phyloP scores from a whole-genome alignment of 92 coral and sea anemone genomes.

The Paragorgia papillata region DNA sequence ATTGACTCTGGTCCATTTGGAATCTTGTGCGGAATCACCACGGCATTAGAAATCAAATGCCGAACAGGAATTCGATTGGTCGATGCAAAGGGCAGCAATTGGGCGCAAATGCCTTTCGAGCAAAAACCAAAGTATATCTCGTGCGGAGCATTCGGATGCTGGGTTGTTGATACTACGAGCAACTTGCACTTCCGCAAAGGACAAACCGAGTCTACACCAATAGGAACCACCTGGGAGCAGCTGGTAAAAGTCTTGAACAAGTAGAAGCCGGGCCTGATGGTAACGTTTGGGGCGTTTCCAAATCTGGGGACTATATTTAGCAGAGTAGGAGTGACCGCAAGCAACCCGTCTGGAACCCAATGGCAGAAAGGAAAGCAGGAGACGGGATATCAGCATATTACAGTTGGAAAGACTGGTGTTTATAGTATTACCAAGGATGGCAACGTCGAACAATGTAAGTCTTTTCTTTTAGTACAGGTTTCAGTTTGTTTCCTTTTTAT shows the following conservation, averaged over 20 bases:
- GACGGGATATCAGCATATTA: constrained; percentile 10
- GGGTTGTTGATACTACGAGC: constrained; percentile 7
- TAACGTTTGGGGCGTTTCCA: constrained; percentile 1
- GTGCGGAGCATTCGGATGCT: constrained; percentile 25
- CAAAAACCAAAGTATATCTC: constrained; percentile 28
- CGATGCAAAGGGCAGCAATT: constrained; percentile 18
- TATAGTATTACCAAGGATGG: constrained; percentile 9
- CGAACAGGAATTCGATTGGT: constrained; percentile 23
- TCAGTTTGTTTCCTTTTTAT: too few species aligned
- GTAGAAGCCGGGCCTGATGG: constrained; percentile 27
- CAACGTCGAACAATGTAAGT: constrained; percentile 33
- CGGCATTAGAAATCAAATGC: constrained; percentile 24
- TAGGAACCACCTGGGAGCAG: constrained; percentile 6
- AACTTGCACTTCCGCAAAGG: constrained; percentile 16
- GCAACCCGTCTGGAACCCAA: constrained; percentile 1
- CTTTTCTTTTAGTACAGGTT: neutral
- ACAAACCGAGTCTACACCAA: neutral
- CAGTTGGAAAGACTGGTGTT: constrained; percentile 26
- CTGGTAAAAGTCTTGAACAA: neutral
- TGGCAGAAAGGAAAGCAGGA: constrained; percentile 14
- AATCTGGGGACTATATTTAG: neutral
- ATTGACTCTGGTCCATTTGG: constrained; percentile 58
- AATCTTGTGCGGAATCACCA: constrained; percentile 43
- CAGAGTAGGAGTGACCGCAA: neutral
- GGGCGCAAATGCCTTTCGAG: neutral